Conservation (phyloP, 2,797 vertebrate species). For the Sebastes miniatus region DNA sequence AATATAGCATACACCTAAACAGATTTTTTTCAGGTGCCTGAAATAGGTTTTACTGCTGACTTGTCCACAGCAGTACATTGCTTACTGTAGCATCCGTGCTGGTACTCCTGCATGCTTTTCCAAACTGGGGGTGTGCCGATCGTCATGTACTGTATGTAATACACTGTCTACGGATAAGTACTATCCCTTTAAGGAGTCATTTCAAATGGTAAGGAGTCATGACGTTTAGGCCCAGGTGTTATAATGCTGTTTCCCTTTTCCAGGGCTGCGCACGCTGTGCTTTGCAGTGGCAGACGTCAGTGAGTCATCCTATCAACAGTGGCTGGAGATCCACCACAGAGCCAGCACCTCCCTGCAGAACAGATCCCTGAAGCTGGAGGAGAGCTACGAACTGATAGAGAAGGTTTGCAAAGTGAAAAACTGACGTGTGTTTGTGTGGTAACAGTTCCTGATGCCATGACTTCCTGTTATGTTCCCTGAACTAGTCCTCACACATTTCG, state of each 20-base stretch:
- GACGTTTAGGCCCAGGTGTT: conserved; percentile 1
- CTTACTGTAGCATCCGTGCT: background rate
- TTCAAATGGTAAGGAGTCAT: background rate
- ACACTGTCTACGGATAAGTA: background rate
- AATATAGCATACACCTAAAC: background rate
- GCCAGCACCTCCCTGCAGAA: conserved; percentile 93
- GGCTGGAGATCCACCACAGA: conserved; percentile 88
- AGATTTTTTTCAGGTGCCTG: background rate
- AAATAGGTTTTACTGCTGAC: background rate
- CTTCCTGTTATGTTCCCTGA: background rate
- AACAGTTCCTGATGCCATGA: background rate
- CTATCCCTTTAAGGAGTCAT: background rate
- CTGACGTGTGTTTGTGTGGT: background rate
- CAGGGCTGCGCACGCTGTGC: conserved; percentile 95
- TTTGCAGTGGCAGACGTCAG: conserved; percentile 94
- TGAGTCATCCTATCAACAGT: conserved; percentile 92
- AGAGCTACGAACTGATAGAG: conserved; percentile 98
- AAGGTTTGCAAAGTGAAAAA: conserved; percentile 81
- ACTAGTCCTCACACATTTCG: background rate
- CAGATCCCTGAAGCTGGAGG: conserved; percentile 93
- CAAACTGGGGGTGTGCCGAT: background rate
- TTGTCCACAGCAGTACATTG: background rate
- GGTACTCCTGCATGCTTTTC: background rate
- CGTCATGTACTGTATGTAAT: background rate
- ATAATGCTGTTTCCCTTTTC: background rate